phyloP scores from a whole-genome alignment of 2,797 vertebrate genomes.

The Pseudochirops cupreus region DNA sequence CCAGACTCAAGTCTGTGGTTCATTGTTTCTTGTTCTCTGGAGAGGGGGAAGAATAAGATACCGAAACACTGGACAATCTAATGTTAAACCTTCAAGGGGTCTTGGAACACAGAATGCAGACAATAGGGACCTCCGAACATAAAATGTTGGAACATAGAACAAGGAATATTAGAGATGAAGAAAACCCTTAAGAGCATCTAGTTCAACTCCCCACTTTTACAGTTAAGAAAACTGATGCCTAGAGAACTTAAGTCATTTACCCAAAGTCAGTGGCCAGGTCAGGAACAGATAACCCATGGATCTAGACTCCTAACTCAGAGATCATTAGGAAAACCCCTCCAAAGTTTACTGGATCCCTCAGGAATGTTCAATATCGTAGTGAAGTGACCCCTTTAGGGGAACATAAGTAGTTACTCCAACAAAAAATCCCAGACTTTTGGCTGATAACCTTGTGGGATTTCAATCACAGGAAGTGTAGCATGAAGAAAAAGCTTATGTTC shows the following conservation, averaged over 20 bases:
- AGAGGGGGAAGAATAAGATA: background rate
- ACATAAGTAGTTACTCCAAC: conserved; percentile 22
- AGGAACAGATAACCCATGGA: background rate
- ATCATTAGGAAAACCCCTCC: background rate
- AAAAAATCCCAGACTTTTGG: conserved; percentile 16
- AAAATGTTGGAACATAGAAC: background rate
- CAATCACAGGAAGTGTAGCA: conserved; percentile 26
- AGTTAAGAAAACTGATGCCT: background rate
- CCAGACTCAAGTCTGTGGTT: conserved; percentile 59
- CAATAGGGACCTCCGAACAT: background rate
- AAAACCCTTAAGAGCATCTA: background rate
- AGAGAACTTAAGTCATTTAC: conserved; percentile 2
- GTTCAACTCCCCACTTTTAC: background rate
- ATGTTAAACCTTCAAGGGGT: conserved; percentile 10
- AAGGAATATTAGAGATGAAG: background rate
- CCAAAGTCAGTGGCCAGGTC: background rate
- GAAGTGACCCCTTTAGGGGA: background rate
- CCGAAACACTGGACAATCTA: background rate
- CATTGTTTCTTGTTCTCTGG: background rate
- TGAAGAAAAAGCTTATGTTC: background rate
- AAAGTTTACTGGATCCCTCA: background rate
- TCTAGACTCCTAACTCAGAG: background rate
- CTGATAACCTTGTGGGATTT: conserved; percentile 21
- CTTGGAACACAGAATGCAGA: background rate
- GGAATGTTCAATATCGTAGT: background rate